phyloP scores from a whole-genome alignment of 2,888 invertebrate species.

The Nomada fucata region DNA sequence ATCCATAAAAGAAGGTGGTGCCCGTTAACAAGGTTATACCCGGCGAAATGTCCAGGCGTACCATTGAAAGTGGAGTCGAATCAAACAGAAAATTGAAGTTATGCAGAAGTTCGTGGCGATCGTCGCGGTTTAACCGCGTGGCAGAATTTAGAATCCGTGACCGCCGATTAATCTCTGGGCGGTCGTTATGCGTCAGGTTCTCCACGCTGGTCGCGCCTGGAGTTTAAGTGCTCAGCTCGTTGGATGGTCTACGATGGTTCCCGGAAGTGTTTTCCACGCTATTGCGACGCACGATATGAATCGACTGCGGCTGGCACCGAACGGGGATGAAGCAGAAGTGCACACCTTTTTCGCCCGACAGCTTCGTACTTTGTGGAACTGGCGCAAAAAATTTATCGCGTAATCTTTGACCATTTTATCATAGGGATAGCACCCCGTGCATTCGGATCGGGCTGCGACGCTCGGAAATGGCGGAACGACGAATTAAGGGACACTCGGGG shows the following conservation, averaged over 20 bases:
- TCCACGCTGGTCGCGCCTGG: slow-evolving; percentile 71
- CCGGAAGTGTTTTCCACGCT: slow-evolving; percentile 71
- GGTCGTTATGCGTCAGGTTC: slow-evolving; percentile 79
- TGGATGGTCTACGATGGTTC: slow-evolving; percentile 69
- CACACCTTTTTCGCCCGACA: slow-evolving; percentile 20
- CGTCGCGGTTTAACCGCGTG: slow-evolving; percentile 68
- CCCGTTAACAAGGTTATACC: neutral
- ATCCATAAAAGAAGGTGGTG: no score
- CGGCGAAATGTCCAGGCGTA: neutral
- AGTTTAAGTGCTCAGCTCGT: slow-evolving; percentile 73
- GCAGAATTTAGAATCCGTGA: slow-evolving; percentile 79
- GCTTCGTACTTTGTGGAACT: slow-evolving; percentile 11
- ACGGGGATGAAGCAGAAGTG: slow-evolving; percentile 28
- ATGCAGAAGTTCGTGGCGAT: slow-evolving; percentile 57
- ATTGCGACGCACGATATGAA: slow-evolving; percentile 68
- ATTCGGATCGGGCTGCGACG: slow-evolving; percentile 24
- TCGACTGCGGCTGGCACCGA: slow-evolving; percentile 47
- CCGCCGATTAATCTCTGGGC: slow-evolving; percentile 77
- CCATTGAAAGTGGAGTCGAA: slow-evolving; percentile 12
- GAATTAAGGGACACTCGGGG: slow-evolving; percentile 1
- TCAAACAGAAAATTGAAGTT: slow-evolving; percentile 55
- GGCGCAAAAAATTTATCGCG: slow-evolving; percentile 20
- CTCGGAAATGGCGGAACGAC: neutral
- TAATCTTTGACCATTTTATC: slow-evolving; percentile 14
- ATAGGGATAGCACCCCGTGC: neutral